phyloP scores from a whole-genome alignment of 2,113 vertebrate species.

The Hippocampus comes region DNA sequence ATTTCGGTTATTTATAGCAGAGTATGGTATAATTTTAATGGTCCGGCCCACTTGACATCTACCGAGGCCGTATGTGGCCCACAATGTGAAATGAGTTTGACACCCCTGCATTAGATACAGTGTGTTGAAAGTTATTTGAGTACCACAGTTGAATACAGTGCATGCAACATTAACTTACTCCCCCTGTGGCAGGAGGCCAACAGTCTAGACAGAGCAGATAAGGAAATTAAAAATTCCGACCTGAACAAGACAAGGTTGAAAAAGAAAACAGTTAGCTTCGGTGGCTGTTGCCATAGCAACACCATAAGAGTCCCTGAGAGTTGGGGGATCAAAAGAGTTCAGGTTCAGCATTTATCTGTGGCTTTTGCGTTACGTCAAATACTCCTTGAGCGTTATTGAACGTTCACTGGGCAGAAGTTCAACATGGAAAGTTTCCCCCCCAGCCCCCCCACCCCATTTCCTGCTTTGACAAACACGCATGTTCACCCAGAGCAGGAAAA shows the following conservation, averaged over 20 bases:
- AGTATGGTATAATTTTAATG: too few species aligned
- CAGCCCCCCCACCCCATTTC: neutral
- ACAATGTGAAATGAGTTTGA: too few species aligned
- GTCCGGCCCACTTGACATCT: too few species aligned
- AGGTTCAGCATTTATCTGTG: neutral
- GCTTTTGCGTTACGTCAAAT: constrained; percentile 7
- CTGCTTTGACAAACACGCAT: neutral
- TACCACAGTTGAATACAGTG: neutral
- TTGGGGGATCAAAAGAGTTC: neutral
- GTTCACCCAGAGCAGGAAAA: constrained; percentile 29
- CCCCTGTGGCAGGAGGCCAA: constrained; percentile 5
- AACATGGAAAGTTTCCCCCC: constrained; percentile 24
- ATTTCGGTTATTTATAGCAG: too few species aligned
- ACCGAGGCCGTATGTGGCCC: too few species aligned
- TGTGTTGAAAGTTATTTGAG: neutral
- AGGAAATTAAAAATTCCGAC: constrained; percentile 41
- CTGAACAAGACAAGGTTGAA: neutral
- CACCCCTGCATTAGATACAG: too few species aligned
- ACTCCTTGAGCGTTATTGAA: neutral
- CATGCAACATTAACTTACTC: constrained; percentile 1
- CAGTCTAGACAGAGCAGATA: constrained; percentile 13
- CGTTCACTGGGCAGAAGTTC: neutral
- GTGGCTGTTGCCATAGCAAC: constrained; percentile 7
- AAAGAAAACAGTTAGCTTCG: neutral
- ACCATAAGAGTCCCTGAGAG: constrained; percentile 1